These are phyloP conservation scores for Phoenicopterus ruber DNA, from an alignment of 2,113 vertebrate genomes.

Conservation along the genomic window DNA sequence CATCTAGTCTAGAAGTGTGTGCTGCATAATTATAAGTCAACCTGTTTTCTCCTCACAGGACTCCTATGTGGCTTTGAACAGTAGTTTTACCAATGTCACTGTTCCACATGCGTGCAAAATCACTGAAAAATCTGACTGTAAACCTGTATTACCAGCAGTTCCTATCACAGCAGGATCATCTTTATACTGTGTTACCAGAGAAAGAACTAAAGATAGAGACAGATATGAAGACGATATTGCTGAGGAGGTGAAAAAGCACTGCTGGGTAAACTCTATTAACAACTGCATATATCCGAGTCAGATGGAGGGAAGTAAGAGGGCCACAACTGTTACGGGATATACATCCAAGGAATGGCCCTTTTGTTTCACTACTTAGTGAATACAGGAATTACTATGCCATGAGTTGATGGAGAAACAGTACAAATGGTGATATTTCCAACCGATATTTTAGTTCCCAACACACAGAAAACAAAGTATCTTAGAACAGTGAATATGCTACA, in stretches of 20 bases:
- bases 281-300: neutral
- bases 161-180: neutral
- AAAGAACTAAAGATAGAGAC: neutral
- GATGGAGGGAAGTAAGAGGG: neutral
- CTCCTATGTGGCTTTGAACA: neutral
- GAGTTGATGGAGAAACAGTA: neutral
- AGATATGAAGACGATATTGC: neutral
- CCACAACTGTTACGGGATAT: fast-evolving
- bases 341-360: neutral
- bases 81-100: neutral
- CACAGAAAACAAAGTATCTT: fast-evolving
- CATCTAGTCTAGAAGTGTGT: too few relatives aligned
- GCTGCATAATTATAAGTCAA: neutral
- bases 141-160: neutral
- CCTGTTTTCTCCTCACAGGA: neutral
- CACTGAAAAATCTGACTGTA: neutral
- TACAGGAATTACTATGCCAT: neutral
- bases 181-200: neutral
- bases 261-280: neutral
- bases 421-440: neutral
- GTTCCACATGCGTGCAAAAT: neutral
- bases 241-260: neutral
- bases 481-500: neutral
- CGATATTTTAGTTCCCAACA: neutral
- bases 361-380: fast-evolving